Percentiles rank a stretch among this genome's conserved stretches.
phyloP scores from a whole-genome alignment of 2,888 invertebrate species.

The Macrosoma leucophasiata region DNA sequence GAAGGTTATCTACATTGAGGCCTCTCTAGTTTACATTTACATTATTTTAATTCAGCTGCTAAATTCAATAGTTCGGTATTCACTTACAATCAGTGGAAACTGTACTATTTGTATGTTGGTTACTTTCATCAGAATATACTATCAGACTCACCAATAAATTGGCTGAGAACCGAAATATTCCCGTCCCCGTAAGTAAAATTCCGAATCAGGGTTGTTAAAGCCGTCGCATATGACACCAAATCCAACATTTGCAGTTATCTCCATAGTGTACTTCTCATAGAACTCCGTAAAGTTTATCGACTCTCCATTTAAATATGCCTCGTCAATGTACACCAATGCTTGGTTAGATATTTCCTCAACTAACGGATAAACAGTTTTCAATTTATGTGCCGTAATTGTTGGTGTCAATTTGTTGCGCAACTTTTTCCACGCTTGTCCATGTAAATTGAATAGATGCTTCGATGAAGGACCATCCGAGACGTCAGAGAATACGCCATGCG shows the following conservation, averaged over 20 bases:
- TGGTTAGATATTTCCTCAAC: slow-evolving; percentile 73
- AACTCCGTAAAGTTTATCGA: slow-evolving; percentile 72
- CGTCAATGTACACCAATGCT: slow-evolving; percentile 57
- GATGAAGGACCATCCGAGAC: slow-evolving; percentile 77
- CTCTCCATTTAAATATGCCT: slow-evolving; percentile 37
- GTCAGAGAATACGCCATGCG: slow-evolving; percentile 78
- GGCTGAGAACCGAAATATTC: slow-evolving; percentile 58
- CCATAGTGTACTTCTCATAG: slow-evolving; percentile 76
- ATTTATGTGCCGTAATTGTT: slow-evolving; percentile 79
- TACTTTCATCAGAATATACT: no score
- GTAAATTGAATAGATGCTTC: slow-evolving; percentile 74
- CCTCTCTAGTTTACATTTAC: background rate
- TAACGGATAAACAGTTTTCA: slow-evolving; percentile 78
- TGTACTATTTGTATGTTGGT: no score
- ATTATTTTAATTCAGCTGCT: background rate
- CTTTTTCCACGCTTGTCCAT: slow-evolving; percentile 77
- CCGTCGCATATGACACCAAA: slow-evolving; percentile 77
- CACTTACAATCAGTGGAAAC: no score
- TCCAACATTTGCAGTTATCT: slow-evolving; percentile 77
- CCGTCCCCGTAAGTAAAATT: slow-evolving; percentile 63
- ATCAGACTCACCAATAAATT: slow-evolving; percentile 58
- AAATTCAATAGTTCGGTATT: no score
- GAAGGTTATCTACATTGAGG: no score
- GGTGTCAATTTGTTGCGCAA: slow-evolving; percentile 79
- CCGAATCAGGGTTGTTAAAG: slow-evolving; percentile 68